A percentile compares a stretch with the other conserved stretches of the same genome.
Evolutionary conservation across 2,888 invertebrate genomes (phyloP).

Genomic region (Diogma glabrata): DNA sequence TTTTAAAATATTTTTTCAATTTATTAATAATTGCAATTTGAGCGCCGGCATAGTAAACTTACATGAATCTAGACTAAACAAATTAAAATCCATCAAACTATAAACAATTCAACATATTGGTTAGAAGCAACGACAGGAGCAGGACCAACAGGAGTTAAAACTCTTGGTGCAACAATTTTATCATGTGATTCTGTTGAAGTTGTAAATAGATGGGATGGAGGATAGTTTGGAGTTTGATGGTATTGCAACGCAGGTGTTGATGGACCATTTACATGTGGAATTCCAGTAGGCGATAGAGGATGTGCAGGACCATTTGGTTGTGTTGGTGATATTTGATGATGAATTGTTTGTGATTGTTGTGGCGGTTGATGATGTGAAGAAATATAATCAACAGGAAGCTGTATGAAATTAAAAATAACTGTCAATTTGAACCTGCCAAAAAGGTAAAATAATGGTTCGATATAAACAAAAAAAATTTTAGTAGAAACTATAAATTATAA

Average conservation of each 20-base stretch:
- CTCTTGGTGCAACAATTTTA: conserved; percentile 1
- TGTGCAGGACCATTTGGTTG: background rate
- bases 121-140: conserved; percentile 1
- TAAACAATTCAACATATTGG: conserved; percentile 11
- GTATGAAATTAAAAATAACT: conserved; percentile 14
- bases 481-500: too few relatives aligned
- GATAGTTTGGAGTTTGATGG: background rate
- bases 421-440: conserved; percentile 14
- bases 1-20: too few relatives aligned
- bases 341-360: background rate
- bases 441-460: background rate
- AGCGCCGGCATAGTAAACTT: too few relatives aligned
- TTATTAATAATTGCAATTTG: too few relatives aligned
- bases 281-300: background rate
- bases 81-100: too few relatives aligned
- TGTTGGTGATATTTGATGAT: background rate
- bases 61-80: too few relatives aligned
- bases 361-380: conserved; percentile 15
- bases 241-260: background rate
- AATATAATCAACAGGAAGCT: conserved; percentile 33
- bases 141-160: conserved; percentile 1
- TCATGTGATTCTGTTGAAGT: background rate
- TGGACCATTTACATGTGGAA: background rate
- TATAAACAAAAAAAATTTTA: background rate
- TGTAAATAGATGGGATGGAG: background rate